Base-by-base conservation (phyloP, 2,797 vertebrate genomes). In the Poeciliopsis turneri region DNA sequence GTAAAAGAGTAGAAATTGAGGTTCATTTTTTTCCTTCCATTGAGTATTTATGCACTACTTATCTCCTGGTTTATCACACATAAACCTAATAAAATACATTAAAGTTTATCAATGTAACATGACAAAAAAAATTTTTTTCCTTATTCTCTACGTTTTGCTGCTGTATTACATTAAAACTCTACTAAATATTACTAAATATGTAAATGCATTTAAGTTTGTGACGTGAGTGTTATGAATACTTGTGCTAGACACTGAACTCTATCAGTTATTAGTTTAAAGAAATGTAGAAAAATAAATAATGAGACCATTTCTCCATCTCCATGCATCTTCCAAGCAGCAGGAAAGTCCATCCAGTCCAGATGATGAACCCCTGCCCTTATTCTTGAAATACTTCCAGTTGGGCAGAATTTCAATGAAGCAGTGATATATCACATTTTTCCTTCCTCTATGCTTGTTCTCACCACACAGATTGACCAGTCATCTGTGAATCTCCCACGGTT, bases 401-500 rank as follows among this genome's bases (percentile, higher is more conserved):
- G 79, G 82, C 82, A 83, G 87, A 87, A 85, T 85, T 88, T 91
- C 78, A 78, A 86, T 78, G 76, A 77, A 80, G 84, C 78, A 84
- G 78, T 79, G 87, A 92, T 90, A 89, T 88, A 92, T 93, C 84
- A 69, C 76, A 78, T 80, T 78, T 83, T 75, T 46, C 25, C 64
- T 33, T 64, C 61, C 77, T 75, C 80, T 82, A 72, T 79, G 87
- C 84, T 91, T 89, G 86, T 87, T 89, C 87, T 90, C 89, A 79
- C 80, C 83, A 84, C 89, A 88, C 88, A 93, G 92, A 93, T 90
- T 92, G 92, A 93, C 92, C 93, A 90, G 90, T 94, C 93, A 90
- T 93, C 90, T 90, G 91, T 91, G 91, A 94, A 90, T 93, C 92
- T 94, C 92, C 92, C 92, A 88, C 84, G 92, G 92, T 92, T 87